Percentiles rank a stretch among this genome's conserved stretches.
phyloP scores from a whole-genome alignment of 2,797 vertebrate genomes.

The Enteromius argenteus region DNA sequence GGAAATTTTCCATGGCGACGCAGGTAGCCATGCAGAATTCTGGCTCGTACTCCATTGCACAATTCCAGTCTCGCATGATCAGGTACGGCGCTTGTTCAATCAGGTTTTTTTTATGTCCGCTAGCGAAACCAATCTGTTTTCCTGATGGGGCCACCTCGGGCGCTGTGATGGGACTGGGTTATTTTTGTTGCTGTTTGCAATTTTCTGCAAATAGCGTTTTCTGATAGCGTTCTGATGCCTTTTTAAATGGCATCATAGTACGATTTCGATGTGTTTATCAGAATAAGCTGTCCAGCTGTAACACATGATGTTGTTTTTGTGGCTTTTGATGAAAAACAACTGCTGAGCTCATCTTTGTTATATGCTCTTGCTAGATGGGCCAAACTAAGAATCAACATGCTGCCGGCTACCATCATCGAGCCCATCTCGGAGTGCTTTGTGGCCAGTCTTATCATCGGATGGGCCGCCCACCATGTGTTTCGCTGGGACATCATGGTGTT shows the following conservation, averaged over 20 bases:
- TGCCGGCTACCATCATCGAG: conserved; percentile 93
- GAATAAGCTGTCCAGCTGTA: neutral
- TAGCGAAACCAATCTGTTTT: conserved; percentile 25
- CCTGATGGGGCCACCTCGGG: neutral
- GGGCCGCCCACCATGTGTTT: conserved; percentile 94
- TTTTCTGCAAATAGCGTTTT: neutral
- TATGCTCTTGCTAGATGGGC: conserved; percentile 84
- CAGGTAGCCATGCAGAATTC: conserved; percentile 99
- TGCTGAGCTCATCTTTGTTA: neutral
- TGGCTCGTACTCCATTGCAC: conserved; percentile 94
- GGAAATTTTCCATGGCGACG: conserved; percentile 98
- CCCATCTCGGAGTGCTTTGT: conserved; percentile 97
- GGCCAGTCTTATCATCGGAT: conserved; percentile 95
- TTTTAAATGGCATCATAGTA: neutral
- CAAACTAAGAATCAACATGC: conserved; percentile 96
- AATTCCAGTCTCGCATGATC: conserved; percentile 93
- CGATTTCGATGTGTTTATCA: neutral
- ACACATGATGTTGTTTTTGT: neutral
- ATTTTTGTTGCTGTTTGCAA: neutral
- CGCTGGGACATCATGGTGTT: conserved; percentile 99
- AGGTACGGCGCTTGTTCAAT: conserved; percentile 69
- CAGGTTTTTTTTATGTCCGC: neutral
- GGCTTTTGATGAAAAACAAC: conserved; percentile 2
- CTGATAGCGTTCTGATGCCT: neutral
- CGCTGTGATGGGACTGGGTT: conserved; percentile 18